Base-by-base conservation (phyloP, 1,140 invertebrate genomes). In the Drosophila tropicalis region DNA sequence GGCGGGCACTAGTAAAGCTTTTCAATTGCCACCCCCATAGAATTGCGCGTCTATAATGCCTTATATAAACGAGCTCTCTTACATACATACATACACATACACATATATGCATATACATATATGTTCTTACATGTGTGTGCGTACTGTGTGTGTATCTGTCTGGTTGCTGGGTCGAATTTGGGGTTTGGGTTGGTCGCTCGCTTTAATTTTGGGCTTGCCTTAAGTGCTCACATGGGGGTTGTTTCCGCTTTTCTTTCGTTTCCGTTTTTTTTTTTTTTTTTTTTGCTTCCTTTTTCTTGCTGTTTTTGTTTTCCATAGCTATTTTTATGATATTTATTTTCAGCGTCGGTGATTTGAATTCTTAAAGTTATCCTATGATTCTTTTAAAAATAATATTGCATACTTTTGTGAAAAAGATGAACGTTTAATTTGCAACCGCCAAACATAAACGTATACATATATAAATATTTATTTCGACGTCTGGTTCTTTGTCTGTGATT, bases 161-260 rank as follows among this genome's bases (percentile, higher is more conserved):
- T 76, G 69, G 62, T 55, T 81, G 72, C 58, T 69, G 36, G 0
- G 10, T 39, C 61, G 39, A 66, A 66, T 66, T 65, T 73, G 67
- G 36, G 67, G 51, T 72, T 63, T 69, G 55, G 77, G 66, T 34
- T 51, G 65, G 65, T 6, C 65, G 44, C 73, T 89, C 74, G 85
- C 84, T 89, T 89, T 89, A 89, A 89, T 89, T 89, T 89, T 81
- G 84, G 44, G 84, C 84, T 82, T 87, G 83, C 76, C 89, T 89
- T 89, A 89, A 89, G 84, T 89, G 85, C 84, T 77, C 84, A 75
- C 84, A 66, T 70, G 84, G 80, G 84, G 84, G 84, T 89, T 89
- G 84, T 89, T 89, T 89, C 84, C 84, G 66, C 32, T 71, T 61
- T 71, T 51, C 44, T 51, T 51, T 51, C 17, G 9, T 51, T 51